Evolutionary conservation across 2,888 invertebrate genomes (phyloP).

Genomic region (Clusia tigrina): DNA sequence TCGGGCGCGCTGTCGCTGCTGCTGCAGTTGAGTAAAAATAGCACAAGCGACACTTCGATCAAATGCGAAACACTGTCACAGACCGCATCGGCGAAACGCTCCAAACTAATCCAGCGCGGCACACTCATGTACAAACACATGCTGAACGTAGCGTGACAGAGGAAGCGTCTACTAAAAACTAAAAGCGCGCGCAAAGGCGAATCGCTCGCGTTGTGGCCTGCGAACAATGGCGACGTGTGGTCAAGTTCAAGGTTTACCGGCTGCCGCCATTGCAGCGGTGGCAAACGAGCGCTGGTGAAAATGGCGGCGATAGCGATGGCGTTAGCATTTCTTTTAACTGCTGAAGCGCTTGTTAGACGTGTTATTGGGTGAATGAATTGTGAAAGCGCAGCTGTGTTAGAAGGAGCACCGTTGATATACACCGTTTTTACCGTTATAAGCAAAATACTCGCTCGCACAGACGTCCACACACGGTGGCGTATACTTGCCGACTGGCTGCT

Average conservation of each 20-base stretch:
- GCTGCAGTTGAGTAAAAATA: slow-evolving; percentile 41
- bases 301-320: neutral
- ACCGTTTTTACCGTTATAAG: neutral
- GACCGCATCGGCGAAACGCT: slow-evolving; percentile 42
- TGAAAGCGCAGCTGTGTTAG: neutral
- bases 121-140: slow-evolving; percentile 47
- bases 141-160: neutral
- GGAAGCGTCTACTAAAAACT: neutral
- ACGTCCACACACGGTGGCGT: slow-evolving; percentile 48
- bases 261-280: neutral
- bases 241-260: neutral
- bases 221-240: neutral
- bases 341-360: slow-evolving; percentile 4
- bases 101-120: slow-evolving; percentile 45
- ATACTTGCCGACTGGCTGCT: slow-evolving; percentile 47
- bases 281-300: neutral
- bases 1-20: slow-evolving; percentile 14
- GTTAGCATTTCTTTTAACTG: neutral
- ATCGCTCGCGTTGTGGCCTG: too few relatives aligned
- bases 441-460: slow-evolving; percentile 13
- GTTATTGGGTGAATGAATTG: neutral
- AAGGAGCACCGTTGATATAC: neutral
- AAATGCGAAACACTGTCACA: slow-evolving; percentile 39
- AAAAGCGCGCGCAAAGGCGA: slow-evolving; percentile 19
- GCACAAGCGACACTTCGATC: slow-evolving; percentile 41